Base-by-base conservation (phyloP, 2,888 invertebrate species). In the Noctua comes region DNA sequence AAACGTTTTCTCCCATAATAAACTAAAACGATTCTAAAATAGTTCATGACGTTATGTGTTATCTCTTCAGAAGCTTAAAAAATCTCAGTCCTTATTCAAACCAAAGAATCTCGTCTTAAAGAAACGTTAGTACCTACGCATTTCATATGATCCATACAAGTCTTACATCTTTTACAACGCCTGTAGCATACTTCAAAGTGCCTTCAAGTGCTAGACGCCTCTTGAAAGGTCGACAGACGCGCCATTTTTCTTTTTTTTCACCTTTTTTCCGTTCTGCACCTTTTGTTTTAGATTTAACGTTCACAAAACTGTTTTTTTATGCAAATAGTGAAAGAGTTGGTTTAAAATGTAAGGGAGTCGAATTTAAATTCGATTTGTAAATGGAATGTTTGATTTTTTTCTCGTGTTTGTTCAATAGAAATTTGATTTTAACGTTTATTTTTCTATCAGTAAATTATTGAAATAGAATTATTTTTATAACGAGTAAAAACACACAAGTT, bases 151-250 rank as follows among this genome's bases (percentile, higher is more conserved):
- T 80, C 79, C 78, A 79, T 80, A 83, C 82, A 86, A 83, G 85
- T 77, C 62, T 85, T 43, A 70, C 78, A 79, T 80, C 66, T 83
- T 81, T 84, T 76, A 43, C 78, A 82, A 72, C 76, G 83, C 77
- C 79, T 66, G 80, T 76, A 87, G 83, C 74, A 76, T 66, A 80
- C 87, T 89, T 84, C 86, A 89, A 86, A 88, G 89, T 81, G 82
- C 79, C 86, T 88, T 76, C 80, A 86, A 89, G 86, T 88, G 79
- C 87, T 71, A 86, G 90, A 83, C 89, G 82, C 73, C 88, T 79
- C 91, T 91, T 85, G 81, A 89, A 91, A 91, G 91, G 92, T 90
- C 89, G 86, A 83, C 88, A 88, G 88, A 87, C 87, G 81, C 86
- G 88, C 84, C 85, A 88, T 88, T 90, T 90, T 87, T 80, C 80